Base-by-base conservation (phyloP, 2,888 invertebrate species). In the Drosophila mayaguana region DNA sequence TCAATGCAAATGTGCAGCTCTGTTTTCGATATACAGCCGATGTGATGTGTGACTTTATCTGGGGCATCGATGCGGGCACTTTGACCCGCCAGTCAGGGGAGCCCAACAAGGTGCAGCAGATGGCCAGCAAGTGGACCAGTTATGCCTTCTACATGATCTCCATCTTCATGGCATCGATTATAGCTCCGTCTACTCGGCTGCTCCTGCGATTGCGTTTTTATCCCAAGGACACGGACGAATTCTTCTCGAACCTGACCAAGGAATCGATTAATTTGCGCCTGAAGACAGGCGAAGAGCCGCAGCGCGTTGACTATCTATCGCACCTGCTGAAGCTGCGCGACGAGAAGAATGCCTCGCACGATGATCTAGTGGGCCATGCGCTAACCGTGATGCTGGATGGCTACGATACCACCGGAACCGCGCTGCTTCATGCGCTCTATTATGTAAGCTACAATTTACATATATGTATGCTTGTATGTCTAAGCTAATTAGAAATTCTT, bases 171-270 rank as follows among this genome's bases (percentile, higher is more conserved):
- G 75, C 78, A 20, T 42, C 86, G 4, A 65, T 75, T 2, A 51
- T 88, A 22, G 78, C 86, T 3, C 91, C 91, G 0, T 62, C 81
- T 3, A 6, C 85, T 11, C 80, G 82, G 1, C 65, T 78, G 22
- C 20, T 92, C 6, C 64, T 75, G 5, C 78, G 82, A 1, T 53
- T 77, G 20, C 86, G 88, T 2, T 81, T 91, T 40, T 85, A 80
- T 63, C 78, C 87, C 16, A 94, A 92, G 0, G 95, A 94, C 5
- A 98, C 98, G 89, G 97, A 91, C 22, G 65, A 75, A 0, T 92
- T 91, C 72, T 92, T 92, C 40, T 83, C 81, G 0, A 68, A 83
- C 20, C 63, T 92, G 1, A 89, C 89, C 25, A 72, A 66, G 14
- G 80, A 91, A 16, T 89, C 93, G 0, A 72, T 91, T 7, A 72